Conservation (phyloP, 2,797 vertebrate genomes). For the Clarias laeviceps region DNA sequence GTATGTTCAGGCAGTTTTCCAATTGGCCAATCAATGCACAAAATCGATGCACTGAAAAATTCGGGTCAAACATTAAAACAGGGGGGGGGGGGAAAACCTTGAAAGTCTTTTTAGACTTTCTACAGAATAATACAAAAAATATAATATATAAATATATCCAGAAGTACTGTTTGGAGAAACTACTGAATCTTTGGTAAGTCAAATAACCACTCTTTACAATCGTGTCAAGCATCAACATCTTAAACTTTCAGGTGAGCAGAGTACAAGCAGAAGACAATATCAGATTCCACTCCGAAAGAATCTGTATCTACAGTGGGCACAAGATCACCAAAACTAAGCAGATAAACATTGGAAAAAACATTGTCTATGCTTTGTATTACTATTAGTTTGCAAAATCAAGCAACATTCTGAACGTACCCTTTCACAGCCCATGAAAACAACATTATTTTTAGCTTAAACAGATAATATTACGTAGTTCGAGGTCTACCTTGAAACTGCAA, state of each 20-base stretch:
- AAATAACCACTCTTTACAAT: background rate
- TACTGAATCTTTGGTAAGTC: background rate
- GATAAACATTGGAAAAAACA: background rate
- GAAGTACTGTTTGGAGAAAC: background rate
- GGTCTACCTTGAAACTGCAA: constrained; percentile 74
- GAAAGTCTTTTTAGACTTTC: background rate
- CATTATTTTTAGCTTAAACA: no score
- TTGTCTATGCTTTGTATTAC: background rate
- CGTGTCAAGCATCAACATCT: background rate
- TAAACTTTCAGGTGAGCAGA: background rate
- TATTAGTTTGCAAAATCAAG: background rate
- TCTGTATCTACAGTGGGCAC: background rate
- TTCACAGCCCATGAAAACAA: background rate
- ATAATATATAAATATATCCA: background rate
- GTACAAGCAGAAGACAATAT: background rate
- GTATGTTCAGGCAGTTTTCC: background rate
- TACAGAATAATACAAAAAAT: no score
- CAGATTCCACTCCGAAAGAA: background rate
- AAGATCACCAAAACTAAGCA: background rate
- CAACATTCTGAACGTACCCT: background rate
- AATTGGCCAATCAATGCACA: background rate
- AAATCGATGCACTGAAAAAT: background rate
- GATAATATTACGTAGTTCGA: background rate
- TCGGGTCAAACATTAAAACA: background rate
- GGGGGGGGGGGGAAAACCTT: no score